Evolutionary conservation across 2,797 vertebrate genomes (phyloP), one percentile per base, ranked within the genome.

Genomic region (Chloroceryle inda): DNA sequence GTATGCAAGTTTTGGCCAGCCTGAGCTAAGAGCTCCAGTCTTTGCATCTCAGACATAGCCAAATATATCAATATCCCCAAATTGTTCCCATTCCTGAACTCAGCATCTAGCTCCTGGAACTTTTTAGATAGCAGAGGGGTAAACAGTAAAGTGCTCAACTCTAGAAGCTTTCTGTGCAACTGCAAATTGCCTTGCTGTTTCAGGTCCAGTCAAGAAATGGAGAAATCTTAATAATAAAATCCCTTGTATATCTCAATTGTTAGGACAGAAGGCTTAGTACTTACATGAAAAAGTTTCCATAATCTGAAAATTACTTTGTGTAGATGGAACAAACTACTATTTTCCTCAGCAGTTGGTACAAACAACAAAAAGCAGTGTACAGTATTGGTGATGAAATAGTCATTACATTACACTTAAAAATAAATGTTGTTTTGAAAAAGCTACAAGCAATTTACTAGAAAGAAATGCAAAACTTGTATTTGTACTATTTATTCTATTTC

Each of bases 61-160:
- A 61, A 8, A 31, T 14, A 6, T 4, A 50, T 20, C 13, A 81
- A n/a, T 31, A 21, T 0, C 1, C 6, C 9, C 17, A 45, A 45
- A 45, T 8, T 50, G 16, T 26, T 71, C 7, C 38, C 19, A 26
- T 40, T 42, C n/a, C 35, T n/a, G 8, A 63, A 21, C 17, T 64
- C 40, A 59, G 10, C n/a, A 64, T 40, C 6, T 85, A 69, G 40
- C 3, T 85, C 7, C 35, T 50, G 7, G 15, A 4, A 16, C 4
- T 20, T 52, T 53, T 59, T 59, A 19, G 10, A 31, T 10, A 45
- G 26, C 44, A 44, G 27, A 37, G 7, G 20, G 18, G 23, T 37
- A 35, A 40, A 19, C 9, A 56, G 37, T 5, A n/a, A 19, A 9
- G 7, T 1, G 0, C 18, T 2, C 2, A 1, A 23, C 20, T 58